Evolutionary conservation across 2,888 invertebrate genomes (phyloP).

Genomic region (Hanleya hanleyi): DNA sequence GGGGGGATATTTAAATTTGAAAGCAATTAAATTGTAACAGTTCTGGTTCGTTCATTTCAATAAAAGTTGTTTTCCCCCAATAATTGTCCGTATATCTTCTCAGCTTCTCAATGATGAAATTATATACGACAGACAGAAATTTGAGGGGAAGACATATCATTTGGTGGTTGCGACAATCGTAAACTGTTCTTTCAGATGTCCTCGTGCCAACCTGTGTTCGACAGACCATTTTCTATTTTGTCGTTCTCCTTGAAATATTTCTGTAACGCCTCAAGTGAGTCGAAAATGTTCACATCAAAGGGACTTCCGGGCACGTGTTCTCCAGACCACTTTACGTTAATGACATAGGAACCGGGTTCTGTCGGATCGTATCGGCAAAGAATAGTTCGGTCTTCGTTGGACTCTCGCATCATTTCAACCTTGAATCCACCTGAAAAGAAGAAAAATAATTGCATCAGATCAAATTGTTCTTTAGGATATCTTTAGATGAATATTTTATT

Average conservation of each 20-base stretch:
- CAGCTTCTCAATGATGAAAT: no score
- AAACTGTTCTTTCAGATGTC: conserved; percentile 2
- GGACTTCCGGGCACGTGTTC: conserved; percentile 98
- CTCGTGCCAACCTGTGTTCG: neutral
- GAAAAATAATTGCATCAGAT: no score
- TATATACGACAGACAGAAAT: no score
- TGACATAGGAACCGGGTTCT: conserved; percentile 98
- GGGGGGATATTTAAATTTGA: no score
- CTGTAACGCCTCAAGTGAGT: conserved; percentile 93
- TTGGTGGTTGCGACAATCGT: no score
- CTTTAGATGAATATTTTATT: no score
- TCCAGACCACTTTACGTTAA: conserved; percentile 99
- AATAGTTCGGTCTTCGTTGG: conserved; percentile 97
- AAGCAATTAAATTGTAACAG: no score
- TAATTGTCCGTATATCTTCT: no score
- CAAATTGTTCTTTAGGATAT: no score
- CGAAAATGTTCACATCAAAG: conserved; percentile 98
- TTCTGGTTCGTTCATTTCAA: no score
- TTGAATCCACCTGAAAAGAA: conserved; percentile 89
- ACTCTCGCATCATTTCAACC: conserved; percentile 99
- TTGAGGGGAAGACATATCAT: no score
- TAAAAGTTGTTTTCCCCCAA: no score
- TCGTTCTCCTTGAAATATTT: conserved; percentile 10
- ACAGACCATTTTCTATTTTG: neutral
- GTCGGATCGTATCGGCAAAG: conserved; percentile 98